Evolutionary conservation across 92 coral and sea anemone genomes (phyloP).

Genomic region (Porites divaricata): DNA sequence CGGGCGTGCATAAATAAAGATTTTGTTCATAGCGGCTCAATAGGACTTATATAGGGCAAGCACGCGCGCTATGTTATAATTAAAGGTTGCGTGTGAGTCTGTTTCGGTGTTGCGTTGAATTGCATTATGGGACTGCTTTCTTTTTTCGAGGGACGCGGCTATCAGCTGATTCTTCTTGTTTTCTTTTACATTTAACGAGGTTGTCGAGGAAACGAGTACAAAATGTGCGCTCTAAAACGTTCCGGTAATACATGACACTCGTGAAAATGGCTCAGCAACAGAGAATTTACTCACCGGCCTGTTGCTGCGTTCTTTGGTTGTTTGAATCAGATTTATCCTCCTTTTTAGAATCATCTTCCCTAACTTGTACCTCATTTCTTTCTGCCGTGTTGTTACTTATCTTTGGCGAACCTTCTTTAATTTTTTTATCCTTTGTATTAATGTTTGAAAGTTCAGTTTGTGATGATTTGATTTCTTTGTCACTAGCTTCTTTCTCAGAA

Average conservation of each 20-base stretch:
- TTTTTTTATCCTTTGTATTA: not conserved
- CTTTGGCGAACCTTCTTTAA: not conserved
- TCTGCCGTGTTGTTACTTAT: not conserved
- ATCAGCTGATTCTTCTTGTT: no score
- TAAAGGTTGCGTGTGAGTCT: no score
- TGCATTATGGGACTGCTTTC: no score
- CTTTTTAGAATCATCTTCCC: constrained; percentile 5
- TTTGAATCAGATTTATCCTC: constrained; percentile 25
- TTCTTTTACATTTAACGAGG: no score
- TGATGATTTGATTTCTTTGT: not conserved
- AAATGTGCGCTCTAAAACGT: no score
- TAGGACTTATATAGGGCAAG: no score
- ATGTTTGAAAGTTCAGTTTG: constrained; percentile 1
- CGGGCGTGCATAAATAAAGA: no score
- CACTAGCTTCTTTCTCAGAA: not conserved
- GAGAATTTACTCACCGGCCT: constrained; percentile 25
- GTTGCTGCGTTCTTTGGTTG: constrained; percentile 29
- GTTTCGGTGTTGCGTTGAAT: no score
- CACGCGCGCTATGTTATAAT: no score
- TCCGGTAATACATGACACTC: not conserved
- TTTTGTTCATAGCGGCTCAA: no score
- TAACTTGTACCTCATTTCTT: constrained; percentile 14
- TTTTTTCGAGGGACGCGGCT: no score
- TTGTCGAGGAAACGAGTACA: no score
- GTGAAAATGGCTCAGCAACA: not conserved